Evolutionary conservation across 2,888 invertebrate genomes (phyloP), one percentile per base, ranked within the genome.

Genomic region (Ichneumoninae sp.): DNA sequence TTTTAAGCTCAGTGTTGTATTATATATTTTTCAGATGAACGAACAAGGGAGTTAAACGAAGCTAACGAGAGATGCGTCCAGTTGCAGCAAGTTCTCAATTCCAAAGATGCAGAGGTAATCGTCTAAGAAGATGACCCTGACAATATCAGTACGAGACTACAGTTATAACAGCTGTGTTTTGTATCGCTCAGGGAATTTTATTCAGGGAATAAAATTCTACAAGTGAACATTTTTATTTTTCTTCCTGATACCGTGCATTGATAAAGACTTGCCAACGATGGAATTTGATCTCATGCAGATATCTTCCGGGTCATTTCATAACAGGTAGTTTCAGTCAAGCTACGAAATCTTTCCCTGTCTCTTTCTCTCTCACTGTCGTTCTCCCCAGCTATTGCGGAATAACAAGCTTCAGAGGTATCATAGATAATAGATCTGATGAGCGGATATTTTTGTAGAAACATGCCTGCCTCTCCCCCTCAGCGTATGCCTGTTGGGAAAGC

Each of bases 101-200:
- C 93, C 3, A 93, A 92, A 87, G 93, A 93, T 80, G 91, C 92
- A 4, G 93, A 93, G 88, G 93, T 93, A 87, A 90, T 60, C n/a
- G 13, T 22, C 19, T 0, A 13, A 66, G 52, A 36, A 66, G 40
- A 6, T 40, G 40, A 40, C 8, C 8, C 8, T 10, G 40, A 10
- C 40, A 40, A 40, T 40, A 10, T 40, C 5, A 2, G 8, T 40
- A 10, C 40, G 3, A 40, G 10, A 40, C 10, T 10, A 40, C 8
- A 40, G 5, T 40, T 40, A 40, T 40, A 40, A 7, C 7, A 6
- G 33, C 36, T 36, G 8, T 36, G 40, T 40, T 40, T 40, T 5
- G 40, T 8, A 40, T 10, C 3, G 40, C 33, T 7, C 7, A 33
- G 33, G 7, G 33, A 6, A 33, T 33, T 33, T 33, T 33, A 33